phyloP scores from a whole-genome alignment of 92 coral and sea anemone species.

The Montipora capitata region DNA sequence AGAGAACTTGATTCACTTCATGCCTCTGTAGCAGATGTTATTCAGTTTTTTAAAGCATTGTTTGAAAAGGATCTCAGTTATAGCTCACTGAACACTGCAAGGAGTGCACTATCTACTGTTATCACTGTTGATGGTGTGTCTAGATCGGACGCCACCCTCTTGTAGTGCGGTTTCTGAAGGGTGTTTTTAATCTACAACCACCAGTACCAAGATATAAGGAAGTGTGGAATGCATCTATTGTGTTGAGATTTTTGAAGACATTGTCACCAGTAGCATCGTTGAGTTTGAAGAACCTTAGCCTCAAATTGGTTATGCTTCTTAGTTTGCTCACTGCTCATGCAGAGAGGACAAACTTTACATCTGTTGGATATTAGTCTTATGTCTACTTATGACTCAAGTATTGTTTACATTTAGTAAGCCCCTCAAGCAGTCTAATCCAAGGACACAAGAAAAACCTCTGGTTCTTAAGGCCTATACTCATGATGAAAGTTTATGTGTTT shows the following conservation, averaged over 20 bases:
- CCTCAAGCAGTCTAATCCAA: conserved; percentile 52
- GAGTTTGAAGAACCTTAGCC: neutral
- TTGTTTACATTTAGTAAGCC: conserved; percentile 44
- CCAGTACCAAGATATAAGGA: conserved; percentile 35
- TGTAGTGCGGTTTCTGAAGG: too few species aligned
- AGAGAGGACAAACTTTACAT: too few species aligned
- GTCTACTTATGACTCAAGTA: conserved; percentile 15
- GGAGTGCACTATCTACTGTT: too few species aligned
- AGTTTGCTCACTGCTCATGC: neutral
- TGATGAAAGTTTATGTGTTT: conserved; percentile 62
- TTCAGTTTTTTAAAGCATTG: neutral
- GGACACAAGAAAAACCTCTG: conserved; percentile 38
- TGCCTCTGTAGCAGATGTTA: too few species aligned
- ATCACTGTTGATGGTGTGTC: too few species aligned
- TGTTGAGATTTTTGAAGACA: conserved; percentile 35
- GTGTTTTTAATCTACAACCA: conserved; percentile 6
- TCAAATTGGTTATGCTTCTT: conserved; percentile 61
- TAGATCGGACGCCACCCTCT: neutral
- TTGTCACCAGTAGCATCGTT: neutral
- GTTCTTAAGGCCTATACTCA: conserved; percentile 47
- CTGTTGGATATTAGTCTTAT: conserved; percentile 25
- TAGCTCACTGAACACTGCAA: too few species aligned
- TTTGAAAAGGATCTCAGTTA: too few species aligned
- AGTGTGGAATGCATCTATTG: conserved; percentile 46
- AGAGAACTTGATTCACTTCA: too few species aligned